Percentiles rank a stretch among this genome's conserved stretches.
These are phyloP conservation scores for Bovichtus diacanthus DNA, from an alignment of 2,797 vertebrate genomes.

Conservation along the genomic window DNA sequence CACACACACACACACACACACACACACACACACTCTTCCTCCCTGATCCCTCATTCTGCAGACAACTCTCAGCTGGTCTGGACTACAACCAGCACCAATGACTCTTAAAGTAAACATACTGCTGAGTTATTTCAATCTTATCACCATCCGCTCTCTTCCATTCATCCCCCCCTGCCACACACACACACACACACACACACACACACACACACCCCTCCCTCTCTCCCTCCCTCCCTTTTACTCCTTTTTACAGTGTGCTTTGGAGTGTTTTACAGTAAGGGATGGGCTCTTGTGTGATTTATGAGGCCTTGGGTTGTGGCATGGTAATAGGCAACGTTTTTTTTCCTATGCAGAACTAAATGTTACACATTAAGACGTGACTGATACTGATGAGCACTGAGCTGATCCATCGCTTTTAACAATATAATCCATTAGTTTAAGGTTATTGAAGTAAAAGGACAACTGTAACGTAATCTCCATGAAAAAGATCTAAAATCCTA, in stretches of 20 bases:
- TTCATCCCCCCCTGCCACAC: not conserved
- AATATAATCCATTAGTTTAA: not conserved
- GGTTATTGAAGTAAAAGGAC: not conserved
- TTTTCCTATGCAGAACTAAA: constrained; percentile 3
- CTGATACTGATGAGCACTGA: constrained; percentile 26
- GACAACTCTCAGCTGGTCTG: constrained; percentile 66
- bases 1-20: constrained; percentile 22
- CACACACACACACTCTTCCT: constrained; percentile 17
- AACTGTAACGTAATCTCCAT: not conserved
- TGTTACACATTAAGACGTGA: constrained; percentile 16
- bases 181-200: not conserved
- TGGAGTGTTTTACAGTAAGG: constrained; percentile 50
- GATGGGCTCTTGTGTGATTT: constrained; percentile 51
- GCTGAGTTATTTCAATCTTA: constrained; percentile 62
- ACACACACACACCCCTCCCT: constrained; percentile 2
- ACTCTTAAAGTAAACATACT: constrained; percentile 64
- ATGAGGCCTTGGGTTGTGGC: constrained; percentile 41
- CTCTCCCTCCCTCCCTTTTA: constrained; percentile 23
- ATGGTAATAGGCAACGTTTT: constrained; percentile 3
- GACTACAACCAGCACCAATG: constrained; percentile 42
- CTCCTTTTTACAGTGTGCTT: constrained; percentile 39
- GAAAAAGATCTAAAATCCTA: not conserved
- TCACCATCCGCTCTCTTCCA: constrained; percentile 40
- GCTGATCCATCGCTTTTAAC: not conserved
- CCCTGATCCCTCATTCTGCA: constrained; percentile 39